Conservation (phyloP, 2,113 vertebrate species). For the Pachyramphus minor region DNA sequence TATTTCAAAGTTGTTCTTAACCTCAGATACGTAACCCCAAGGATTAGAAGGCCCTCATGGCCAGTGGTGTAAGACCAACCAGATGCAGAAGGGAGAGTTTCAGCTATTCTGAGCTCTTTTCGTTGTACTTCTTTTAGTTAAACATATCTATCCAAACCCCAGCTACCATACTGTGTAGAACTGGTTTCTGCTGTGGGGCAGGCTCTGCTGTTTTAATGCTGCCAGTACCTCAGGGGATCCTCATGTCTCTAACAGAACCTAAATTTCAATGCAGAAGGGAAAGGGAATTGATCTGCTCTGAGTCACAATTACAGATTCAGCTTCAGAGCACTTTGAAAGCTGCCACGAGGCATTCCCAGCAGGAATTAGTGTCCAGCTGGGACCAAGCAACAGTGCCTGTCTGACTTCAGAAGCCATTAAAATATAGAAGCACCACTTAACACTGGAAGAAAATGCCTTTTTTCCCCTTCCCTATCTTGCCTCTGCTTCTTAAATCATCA, state of each 20-base stretch:
- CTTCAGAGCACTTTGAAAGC: constrained; percentile 29
- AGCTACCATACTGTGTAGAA: neutral
- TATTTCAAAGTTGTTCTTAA: neutral
- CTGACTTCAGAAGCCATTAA: constrained; percentile 40
- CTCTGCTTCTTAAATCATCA: constrained; percentile 10
- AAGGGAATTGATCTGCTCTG: neutral
- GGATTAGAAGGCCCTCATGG: neutral
- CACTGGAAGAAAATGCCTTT: neutral
- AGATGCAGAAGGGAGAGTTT: neutral
- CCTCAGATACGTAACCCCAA: neutral
- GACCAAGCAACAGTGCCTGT: neutral
- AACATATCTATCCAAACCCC: neutral
- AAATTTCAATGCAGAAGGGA: neutral
- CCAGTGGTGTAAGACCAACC: neutral
- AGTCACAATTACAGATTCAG: constrained; percentile 34
- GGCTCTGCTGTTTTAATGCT: neutral
- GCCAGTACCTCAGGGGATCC: neutral
- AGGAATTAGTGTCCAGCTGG: constrained; percentile 40
- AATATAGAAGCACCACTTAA: constrained; percentile 34
- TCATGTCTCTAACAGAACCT: neutral
- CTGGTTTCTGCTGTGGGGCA: neutral
- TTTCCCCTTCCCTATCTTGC: neutral
- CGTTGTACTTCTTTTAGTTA: neutral
- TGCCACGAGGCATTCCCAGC: neutral
- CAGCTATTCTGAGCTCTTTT: neutral